Evolutionary conservation across 1,140 invertebrate genomes (phyloP), one percentile per base, ranked within the genome.

Genomic region (Yoshiicerus persimilis): DNA sequence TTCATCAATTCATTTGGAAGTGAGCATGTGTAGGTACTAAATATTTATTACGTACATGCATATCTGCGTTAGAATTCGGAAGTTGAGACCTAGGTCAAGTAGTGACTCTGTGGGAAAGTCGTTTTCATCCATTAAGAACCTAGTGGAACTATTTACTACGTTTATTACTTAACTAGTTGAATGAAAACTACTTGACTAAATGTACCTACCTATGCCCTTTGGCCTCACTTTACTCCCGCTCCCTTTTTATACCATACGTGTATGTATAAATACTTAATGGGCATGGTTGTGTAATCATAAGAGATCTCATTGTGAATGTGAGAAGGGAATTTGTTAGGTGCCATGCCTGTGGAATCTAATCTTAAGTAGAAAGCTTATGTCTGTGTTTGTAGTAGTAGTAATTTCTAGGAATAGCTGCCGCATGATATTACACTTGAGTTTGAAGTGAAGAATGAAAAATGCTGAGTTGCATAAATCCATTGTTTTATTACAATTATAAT

Each of bases 21-120:
- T n/a, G n/a, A n/a, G n/a, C n/a, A n/a, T n/a, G n/a, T n/a, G 39
- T 41, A 41, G 2, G 47, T 6, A n/a, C 47, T 56, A 56, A 56
- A 56, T 56, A 16, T 56, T 56, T 56, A 56, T 56, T n/a, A n/a
- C n/a, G 47, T 16, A 56, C 20, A 56, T n/a, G 16, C 16, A 5
- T n/a, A 56, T 56, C 25, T 80, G 34, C 20, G 16, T 36, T 34
- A 34, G 32, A 77, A 77, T 36, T 80, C 75, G 62, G 64, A 70
- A 86, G 62, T 86, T 16, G 38, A 83, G 86, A 83, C 86, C 86
- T 87, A 87, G 70, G 86, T 87, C 86, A 87, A 87, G 34, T 23
- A 75, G 20, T 10, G 23, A 75, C 86, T 38, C 34, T 86, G 85
- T 86, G 85, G 85, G 85, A 86, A 86, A 86, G 56, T 86, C n/a